Evolutionary conservation across 2,888 invertebrate genomes (phyloP).

Genomic region (Ceraclea dissimilis): DNA sequence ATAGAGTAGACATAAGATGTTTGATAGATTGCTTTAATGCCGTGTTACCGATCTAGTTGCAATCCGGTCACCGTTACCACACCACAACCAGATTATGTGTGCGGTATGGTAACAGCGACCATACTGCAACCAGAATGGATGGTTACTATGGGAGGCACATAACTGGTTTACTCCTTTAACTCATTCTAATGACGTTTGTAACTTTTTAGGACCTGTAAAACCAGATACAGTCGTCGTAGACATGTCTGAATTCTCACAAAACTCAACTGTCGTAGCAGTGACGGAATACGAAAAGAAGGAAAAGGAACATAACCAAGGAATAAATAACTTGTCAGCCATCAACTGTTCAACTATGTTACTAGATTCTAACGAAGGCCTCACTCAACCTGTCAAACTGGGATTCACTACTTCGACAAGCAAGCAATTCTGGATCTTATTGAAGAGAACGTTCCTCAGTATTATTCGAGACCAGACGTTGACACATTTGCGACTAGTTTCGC

Average conservation of each 20-base stretch:
- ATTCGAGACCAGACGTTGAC: constrained; percentile 84
- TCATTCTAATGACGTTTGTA: background rate
- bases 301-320: constrained; percentile 27
- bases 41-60: too few relatives aligned
- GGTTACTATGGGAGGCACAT: too few relatives aligned
- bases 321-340: constrained; percentile 44
- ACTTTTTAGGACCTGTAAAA: constrained; percentile 33
- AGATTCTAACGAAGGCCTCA: constrained; percentile 66
- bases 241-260: constrained; percentile 31
- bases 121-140: too few relatives aligned
- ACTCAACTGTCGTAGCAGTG: constrained; percentile 27
- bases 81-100: too few relatives aligned
- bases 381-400: constrained; percentile 58
- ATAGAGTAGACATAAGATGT: too few relatives aligned
- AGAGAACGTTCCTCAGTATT: constrained; percentile 74
- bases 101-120: too few relatives aligned
- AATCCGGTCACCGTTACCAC: too few relatives aligned
- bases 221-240: constrained; percentile 48
- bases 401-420: constrained; percentile 77
- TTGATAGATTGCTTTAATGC: too few relatives aligned
- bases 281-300: constrained; percentile 32
- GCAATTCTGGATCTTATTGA: constrained; percentile 83
- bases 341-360: constrained; percentile 65
- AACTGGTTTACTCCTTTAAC: too few relatives aligned
- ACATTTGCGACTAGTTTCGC: constrained; percentile 77